Evolutionary conservation across 2,113 vertebrate species (phyloP).

Genomic region (Melanostigma gelatinosum): DNA sequence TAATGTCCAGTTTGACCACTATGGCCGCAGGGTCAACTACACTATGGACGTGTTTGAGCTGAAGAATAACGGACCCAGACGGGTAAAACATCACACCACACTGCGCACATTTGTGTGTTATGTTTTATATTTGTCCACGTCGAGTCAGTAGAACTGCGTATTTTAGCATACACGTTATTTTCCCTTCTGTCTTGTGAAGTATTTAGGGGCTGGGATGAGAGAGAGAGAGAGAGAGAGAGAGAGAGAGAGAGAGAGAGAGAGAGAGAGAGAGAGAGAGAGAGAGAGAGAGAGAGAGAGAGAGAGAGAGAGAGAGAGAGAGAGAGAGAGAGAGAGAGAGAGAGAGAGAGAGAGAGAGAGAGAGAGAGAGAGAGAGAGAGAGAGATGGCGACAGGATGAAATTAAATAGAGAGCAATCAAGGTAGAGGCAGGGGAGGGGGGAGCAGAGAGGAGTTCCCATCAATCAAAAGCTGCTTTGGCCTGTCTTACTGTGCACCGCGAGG

Average conservation of each 20-base stretch:
- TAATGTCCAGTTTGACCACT: constrained; percentile 99
- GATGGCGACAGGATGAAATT: constrained; percentile 48
- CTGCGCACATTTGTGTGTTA: constrained; percentile 1
- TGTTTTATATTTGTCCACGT: not conserved
- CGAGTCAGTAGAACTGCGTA: not conserved
- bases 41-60: constrained; percentile 99
- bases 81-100: constrained; percentile 82
- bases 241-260: too few relatives aligned
- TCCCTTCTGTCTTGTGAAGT: not conserved
- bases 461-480: constrained; percentile 70
- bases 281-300: too few relatives aligned
- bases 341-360: too few relatives aligned
- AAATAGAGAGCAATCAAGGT: constrained; percentile 67
- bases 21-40: constrained; percentile 97
- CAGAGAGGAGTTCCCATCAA: constrained; percentile 66
- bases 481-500: constrained; percentile 24
- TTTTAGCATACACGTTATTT: not conserved
- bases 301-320: too few relatives aligned
- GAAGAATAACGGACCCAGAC: constrained; percentile 93
- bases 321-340: too few relatives aligned
- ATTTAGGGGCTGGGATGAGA: not conserved
- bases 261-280: too few relatives aligned
- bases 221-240: too few relatives aligned
- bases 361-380: constrained; percentile 24
- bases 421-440: not conserved